Conservation (phyloP, 1,140 invertebrate species). For the Halyomorpha halys region DNA sequence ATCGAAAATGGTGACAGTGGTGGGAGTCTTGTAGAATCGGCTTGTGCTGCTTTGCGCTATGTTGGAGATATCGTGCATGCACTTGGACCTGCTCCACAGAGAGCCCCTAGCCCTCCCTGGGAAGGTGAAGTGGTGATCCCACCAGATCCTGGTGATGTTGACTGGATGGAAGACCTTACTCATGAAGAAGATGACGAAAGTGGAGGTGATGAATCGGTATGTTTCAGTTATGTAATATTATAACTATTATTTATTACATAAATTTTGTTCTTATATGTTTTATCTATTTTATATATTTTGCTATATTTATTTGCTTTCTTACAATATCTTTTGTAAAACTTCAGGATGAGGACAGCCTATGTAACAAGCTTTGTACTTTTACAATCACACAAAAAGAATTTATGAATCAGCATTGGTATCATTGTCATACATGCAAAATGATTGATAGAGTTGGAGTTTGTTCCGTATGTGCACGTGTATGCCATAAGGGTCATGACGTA, state of each 20-base stretch:
- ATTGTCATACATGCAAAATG: conserved; percentile 97
- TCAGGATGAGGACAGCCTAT: conserved; percentile 85
- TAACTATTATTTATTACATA: neutral
- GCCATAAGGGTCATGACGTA: conserved; percentile 91
- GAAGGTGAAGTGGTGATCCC: conserved; percentile 62
- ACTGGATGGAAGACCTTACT: conserved; percentile 69
- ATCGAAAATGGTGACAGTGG: conserved; percentile 37
- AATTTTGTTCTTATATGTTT: neutral
- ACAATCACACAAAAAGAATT: conserved; percentile 95
- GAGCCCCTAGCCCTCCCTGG: conserved; percentile 62
- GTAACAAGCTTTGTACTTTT: conserved; percentile 92
- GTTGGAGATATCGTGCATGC: conserved; percentile 45
- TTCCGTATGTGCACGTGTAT: conserved; percentile 91
- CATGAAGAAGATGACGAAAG: conserved; percentile 82
- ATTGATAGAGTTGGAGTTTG: conserved; percentile 95
- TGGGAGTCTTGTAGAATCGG: conserved; percentile 53
- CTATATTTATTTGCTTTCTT: neutral
- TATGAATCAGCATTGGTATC: conserved; percentile 97
- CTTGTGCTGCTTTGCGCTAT: conserved; percentile 67
- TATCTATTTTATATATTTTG: conserved; percentile 2
- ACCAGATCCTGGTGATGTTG: conserved; percentile 58
- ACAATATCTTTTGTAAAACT: neutral
- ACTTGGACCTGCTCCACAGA: conserved; percentile 32
- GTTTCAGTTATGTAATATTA: conserved; percentile 29
- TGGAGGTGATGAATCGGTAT: conserved; percentile 76